Conservation (phyloP, 1,140 invertebrate genomes). For the Zaprionus tsacasi region DNA sequence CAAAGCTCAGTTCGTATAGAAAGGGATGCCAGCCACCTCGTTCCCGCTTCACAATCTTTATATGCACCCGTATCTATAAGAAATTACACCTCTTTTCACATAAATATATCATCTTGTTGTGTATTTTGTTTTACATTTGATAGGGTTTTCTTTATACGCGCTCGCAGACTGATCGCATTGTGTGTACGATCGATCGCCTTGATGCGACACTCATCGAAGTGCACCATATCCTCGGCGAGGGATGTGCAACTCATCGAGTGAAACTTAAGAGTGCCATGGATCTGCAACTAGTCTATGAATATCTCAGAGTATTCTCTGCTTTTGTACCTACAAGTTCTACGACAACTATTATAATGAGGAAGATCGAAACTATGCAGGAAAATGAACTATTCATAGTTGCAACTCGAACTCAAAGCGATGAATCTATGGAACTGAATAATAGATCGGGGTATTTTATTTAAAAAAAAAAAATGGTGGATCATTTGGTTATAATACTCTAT, state of each 20-base stretch:
- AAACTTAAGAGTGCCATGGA: neutral
- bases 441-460: neutral
- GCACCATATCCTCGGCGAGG: neutral
- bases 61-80: slow-evolving; percentile 1
- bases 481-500: neutral
- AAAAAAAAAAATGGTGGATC: neutral
- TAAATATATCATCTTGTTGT: neutral
- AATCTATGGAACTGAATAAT: neutral
- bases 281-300: neutral
- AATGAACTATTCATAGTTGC: neutral
- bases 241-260: neutral
- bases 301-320: neutral
- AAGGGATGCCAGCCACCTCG: slow-evolving; percentile 52
- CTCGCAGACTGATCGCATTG: slow-evolving; percentile 31
- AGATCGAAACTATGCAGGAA: neutral
- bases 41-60: neutral
- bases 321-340: neutral
- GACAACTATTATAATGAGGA: neutral
- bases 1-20: slow-evolving; percentile 27
- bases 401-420: neutral
- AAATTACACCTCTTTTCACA: neutral
- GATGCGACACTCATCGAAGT: slow-evolving; percentile 31
- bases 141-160: slow-evolving; percentile 24
- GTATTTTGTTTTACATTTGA: slow-evolving; percentile 16
- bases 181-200: slow-evolving; percentile 38